These are phyloP conservation scores for Antechinus flavipes DNA, from an alignment of 2,113 vertebrate species.

Conservation along the genomic window DNA sequence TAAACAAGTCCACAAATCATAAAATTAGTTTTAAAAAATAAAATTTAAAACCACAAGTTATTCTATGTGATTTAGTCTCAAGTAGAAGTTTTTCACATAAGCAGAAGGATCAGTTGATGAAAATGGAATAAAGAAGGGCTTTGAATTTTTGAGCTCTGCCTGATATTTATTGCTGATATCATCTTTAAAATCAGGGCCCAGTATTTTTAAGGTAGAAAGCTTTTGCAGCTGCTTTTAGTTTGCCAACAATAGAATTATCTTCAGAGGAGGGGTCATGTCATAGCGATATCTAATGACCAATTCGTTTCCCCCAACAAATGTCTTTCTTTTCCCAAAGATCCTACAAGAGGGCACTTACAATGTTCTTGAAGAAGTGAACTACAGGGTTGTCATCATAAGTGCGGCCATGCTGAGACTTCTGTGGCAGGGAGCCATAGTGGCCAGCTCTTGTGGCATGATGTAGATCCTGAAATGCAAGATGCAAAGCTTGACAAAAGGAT, in stretches of 20 bases:
- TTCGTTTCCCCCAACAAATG: fast-evolving
- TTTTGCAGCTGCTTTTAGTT: neutral
- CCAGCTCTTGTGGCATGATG: slow-evolving; percentile 83
- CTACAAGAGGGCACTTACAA: slow-evolving; percentile 86
- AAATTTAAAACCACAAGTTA: neutral
- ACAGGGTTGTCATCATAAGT: slow-evolving; percentile 94
- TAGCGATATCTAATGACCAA: neutral
- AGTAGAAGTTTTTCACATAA: neutral
- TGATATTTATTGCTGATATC: neutral
- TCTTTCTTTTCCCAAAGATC: fast-evolving
- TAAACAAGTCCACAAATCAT: neutral
- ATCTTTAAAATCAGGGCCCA: neutral
- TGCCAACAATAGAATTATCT: neutral
- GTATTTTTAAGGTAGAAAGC: neutral
- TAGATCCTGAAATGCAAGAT: slow-evolving; percentile 84
- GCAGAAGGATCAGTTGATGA: neutral
- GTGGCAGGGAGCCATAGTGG: slow-evolving; percentile 90
- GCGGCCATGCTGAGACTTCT: slow-evolving; percentile 92
- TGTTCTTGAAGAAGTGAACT: slow-evolving; percentile 98
- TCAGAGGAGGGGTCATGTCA: neutral
- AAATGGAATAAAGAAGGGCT: neutral
- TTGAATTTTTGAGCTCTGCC: neutral
- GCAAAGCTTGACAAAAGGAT: neutral
- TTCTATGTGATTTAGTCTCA: neutral
- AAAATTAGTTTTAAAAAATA: neutral